phyloP scores from a whole-genome alignment of 2,888 invertebrate species.

The Scaptomyza polygonia region DNA sequence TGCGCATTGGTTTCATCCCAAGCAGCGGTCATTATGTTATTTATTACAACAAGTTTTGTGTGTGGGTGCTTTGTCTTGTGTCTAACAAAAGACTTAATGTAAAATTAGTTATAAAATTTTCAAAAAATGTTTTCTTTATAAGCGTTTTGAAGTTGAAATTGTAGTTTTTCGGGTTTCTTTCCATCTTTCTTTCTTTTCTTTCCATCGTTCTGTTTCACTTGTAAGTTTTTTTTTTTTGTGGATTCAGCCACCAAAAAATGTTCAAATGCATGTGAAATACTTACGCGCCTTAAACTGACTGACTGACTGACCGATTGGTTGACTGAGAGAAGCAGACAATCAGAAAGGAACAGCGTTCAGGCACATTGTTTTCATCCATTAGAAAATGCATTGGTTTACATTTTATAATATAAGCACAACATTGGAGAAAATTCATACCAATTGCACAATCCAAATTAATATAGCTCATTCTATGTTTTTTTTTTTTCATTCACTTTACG shows the following conservation, averaged over 20 bases:
- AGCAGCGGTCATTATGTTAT: constrained; percentile 12
- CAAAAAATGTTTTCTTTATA: constrained; percentile 75
- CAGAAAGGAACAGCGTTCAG: constrained; percentile 37
- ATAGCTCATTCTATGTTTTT: constrained; percentile 20
- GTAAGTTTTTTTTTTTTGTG: constrained; percentile 30
- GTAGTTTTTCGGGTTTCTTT: constrained; percentile 66
- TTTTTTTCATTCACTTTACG: constrained; percentile 13
- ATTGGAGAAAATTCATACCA: constrained; percentile 79
- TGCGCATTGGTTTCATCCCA: constrained; percentile 55
- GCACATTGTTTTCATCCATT: constrained; percentile 58
- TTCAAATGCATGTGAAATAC: constrained; percentile 75
- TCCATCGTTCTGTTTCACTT: constrained; percentile 20
- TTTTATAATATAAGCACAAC: constrained; percentile 60
- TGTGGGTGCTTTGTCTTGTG: constrained; percentile 48
- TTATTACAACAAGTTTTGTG: constrained; percentile 23
- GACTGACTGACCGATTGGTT: constrained; percentile 25
- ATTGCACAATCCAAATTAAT: constrained; percentile 73
- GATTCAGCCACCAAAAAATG: constrained; percentile 60
- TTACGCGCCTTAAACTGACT: constrained; percentile 45
- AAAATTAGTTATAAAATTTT: constrained; percentile 74
- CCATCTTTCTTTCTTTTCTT: constrained; percentile 13
- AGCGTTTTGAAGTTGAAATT: constrained; percentile 81
- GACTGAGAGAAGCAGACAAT: constrained; percentile 14
- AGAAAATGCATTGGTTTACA: constrained; percentile 72
- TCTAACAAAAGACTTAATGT: constrained; percentile 65